phyloP scores from a whole-genome alignment of 2,113 vertebrate species.

The Festucalex cinctus region DNA sequence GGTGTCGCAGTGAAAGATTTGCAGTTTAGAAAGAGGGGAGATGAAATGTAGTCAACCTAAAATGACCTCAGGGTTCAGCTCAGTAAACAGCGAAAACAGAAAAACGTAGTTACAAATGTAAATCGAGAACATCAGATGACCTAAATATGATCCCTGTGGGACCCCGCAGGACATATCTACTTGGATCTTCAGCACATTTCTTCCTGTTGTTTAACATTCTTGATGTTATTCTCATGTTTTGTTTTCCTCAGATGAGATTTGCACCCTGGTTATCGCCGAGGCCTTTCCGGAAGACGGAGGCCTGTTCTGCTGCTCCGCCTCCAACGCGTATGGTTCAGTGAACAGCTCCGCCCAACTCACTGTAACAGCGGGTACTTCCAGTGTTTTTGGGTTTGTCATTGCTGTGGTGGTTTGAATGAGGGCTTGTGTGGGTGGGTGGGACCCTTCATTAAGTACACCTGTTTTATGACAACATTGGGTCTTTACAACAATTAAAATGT shows the following conservation, averaged over 20 bases:
- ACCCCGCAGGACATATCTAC: not conserved
- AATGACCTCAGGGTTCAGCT: not conserved
- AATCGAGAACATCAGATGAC: not conserved
- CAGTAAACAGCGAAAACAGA: not conserved
- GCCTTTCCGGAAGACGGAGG: conserved; percentile 95
- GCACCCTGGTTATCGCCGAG: conserved; percentile 94
- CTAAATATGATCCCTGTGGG: not conserved
- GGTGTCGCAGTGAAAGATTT: not conserved
- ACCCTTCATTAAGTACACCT: not conserved
- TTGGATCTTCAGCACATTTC: not conserved
- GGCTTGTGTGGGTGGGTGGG: not conserved
- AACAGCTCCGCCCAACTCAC: conserved; percentile 81
- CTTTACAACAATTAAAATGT: too few species aligned
- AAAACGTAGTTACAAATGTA: not conserved
- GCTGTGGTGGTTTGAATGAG: too few species aligned
- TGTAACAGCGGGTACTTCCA: conserved; percentile 79
- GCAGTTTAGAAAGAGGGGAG: not conserved
- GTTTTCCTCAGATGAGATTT: conserved; percentile 87
- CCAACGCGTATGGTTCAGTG: conserved; percentile 82
- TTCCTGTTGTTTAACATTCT: not conserved
- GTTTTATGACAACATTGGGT: too few species aligned
- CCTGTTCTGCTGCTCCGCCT: conserved; percentile 84
- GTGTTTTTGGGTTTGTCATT: not conserved
- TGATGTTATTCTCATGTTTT: not conserved
- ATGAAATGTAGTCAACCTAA: not conserved